phyloP scores from a whole-genome alignment of 2,797 vertebrate species.

The Notamacropus eugenii region DNA sequence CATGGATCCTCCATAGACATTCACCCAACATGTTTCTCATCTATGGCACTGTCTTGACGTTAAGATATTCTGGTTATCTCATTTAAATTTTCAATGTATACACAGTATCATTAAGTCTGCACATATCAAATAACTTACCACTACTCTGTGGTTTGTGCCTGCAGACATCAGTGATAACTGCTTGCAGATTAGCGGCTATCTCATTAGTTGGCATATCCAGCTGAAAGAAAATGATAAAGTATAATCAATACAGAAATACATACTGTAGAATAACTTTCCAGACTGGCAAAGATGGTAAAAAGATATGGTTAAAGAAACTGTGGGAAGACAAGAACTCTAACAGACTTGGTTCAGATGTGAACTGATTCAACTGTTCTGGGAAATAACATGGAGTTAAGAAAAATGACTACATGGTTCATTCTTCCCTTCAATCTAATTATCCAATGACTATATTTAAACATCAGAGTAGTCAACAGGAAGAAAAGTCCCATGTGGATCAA shows the following conservation, averaged over 20 bases:
- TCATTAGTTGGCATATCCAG: conserved; percentile 92
- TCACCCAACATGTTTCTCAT: background rate
- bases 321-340: background rate
- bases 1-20: background rate
- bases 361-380: background rate
- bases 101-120: conserved; percentile 19
- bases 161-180: conserved; percentile 89
- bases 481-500: background rate
- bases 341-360: background rate
- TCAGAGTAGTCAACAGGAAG: background rate
- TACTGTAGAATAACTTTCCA: background rate
- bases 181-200: conserved; percentile 89
- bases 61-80: conserved; percentile 9
- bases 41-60: background rate
- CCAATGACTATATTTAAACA: background rate
- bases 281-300: background rate
- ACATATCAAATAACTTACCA: conserved; percentile 83
- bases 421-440: background rate
- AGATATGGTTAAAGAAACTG: background rate
- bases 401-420: background rate
- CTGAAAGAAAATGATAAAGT: conserved; percentile 83
- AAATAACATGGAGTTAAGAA: background rate
- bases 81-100: conserved; percentile 43
- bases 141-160: conserved; percentile 85
- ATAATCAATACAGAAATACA: background rate